Conservation (phyloP, 1,140 invertebrate genomes). For the Drosophila sp. region DNA sequence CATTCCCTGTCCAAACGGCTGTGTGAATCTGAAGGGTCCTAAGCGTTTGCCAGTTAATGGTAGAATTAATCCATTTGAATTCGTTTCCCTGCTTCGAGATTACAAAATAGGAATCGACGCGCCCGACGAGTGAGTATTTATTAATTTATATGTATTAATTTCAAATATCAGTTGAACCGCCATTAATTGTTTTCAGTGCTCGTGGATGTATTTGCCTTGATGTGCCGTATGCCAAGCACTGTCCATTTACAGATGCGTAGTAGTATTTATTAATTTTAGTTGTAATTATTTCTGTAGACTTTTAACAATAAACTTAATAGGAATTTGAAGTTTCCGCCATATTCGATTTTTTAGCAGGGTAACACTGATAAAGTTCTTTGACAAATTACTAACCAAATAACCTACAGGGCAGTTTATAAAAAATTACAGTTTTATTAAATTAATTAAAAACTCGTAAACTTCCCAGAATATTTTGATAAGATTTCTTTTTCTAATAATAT, state of each 20-base stretch:
- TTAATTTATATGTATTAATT: too few species aligned
- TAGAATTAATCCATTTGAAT: slow-evolving; percentile 84
- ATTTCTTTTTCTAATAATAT: too few species aligned
- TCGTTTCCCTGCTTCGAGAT: slow-evolving; percentile 78
- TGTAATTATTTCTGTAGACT: slow-evolving; percentile 14
- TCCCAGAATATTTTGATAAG: too few species aligned
- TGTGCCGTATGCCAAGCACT: slow-evolving; percentile 86
- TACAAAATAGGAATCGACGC: slow-evolving; percentile 87
- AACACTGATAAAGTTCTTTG: too few species aligned
- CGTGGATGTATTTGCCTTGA: slow-evolving; percentile 87
- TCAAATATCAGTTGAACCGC: background rate
- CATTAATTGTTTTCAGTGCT: slow-evolving; percentile 83
- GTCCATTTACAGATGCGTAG: slow-evolving; percentile 86
- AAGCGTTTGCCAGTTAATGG: slow-evolving; percentile 67
- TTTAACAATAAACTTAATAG: slow-evolving; percentile 45
- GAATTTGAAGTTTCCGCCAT: background rate
- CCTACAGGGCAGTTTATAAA: too few species aligned
- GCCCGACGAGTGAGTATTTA: slow-evolving; percentile 85
- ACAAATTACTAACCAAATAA: too few species aligned
- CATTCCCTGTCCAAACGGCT: slow-evolving; percentile 86
- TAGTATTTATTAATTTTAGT: slow-evolving; percentile 16
- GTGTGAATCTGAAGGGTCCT: slow-evolving; percentile 85
- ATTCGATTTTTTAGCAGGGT: background rate
- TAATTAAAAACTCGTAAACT: too few species aligned
- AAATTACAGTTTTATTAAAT: too few species aligned